Percentiles rank a stretch among this genome's conserved stretches.
phyloP scores from a whole-genome alignment of 2,797 vertebrate species.

The Spheniscus humboldti region DNA sequence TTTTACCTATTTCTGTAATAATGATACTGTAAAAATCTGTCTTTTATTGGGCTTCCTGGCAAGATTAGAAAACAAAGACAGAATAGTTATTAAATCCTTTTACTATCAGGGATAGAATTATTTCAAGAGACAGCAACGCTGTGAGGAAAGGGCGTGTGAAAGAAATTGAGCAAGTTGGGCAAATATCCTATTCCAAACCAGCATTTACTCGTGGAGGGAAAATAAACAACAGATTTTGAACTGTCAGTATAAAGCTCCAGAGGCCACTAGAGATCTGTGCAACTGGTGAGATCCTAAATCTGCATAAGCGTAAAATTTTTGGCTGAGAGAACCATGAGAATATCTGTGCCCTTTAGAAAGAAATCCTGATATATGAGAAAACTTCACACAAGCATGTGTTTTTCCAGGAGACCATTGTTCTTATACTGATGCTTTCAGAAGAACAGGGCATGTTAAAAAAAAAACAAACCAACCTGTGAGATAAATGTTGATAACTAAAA shows the following conservation, averaged over 20 bases:
- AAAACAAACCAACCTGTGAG: background rate
- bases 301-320: background rate
- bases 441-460: background rate
- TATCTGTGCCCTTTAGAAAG: background rate
- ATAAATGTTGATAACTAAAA: background rate
- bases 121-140: background rate
- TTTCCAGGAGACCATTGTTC: background rate
- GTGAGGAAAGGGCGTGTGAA: background rate
- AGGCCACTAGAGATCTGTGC: background rate
- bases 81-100: background rate
- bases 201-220: background rate
- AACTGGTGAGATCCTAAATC: background rate
- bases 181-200: background rate
- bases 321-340: background rate
- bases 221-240: background rate
- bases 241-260: background rate
- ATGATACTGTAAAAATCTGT: background rate
- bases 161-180: background rate
- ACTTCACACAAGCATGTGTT: background rate
- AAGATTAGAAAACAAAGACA: background rate
- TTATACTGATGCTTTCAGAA: background rate
- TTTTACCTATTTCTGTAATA: background rate
- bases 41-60: background rate
- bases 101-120: background rate
- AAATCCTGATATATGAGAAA: background rate